Evolutionary conservation across 2,797 vertebrate genomes (phyloP), one percentile per base, ranked within the genome.

Genomic region (Florisuga fusca): DNA sequence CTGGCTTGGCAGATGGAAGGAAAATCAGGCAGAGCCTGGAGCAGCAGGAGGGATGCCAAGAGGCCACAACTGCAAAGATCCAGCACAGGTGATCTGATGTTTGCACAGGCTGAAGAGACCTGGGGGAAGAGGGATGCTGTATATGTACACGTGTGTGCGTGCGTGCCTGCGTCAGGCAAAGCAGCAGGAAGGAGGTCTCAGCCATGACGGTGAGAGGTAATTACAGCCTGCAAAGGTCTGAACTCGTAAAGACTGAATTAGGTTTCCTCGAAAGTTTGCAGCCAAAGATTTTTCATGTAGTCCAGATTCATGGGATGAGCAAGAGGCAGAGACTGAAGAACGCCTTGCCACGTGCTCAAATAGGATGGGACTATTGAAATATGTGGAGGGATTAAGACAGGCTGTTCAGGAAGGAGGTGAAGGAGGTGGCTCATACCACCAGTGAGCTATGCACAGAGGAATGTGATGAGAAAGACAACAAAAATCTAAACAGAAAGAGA

Each of bases 211-310:
- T 2, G 33, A 72, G 59, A 69, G 69, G 46, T 96, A 95, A 97
- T 96, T 96, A 96, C 3, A 97, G 84, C 33, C 55, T 96, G 85
- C 83, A 81, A 88, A 86, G 67, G 69, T 69, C 92, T 87, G 66
- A 90, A 84, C 95, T 94, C 11, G 0, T 94, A 96, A 92, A 95
- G 76, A 50, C 7, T 1, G 73, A 78, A 77, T 66, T 64, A 67
- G 54, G 59, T 84, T 96, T 95, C 92, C 94, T 96, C 8, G 55
- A 94, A 91, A 92, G 84, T 71, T 71, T 43, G 41, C 27, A 88
- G 58, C 27, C 0, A 4, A 55, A 46, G 19, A 53, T 27, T 34
- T 6, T 19, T 57, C 51, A 43, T 2, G 1, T 33, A 69, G 67
- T 33, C 64, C 10, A 13, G 73, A 84, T 0, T 0, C 55, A 55